These are phyloP conservation scores for Gibbula magus DNA, from an alignment of 2,888 invertebrate genomes.

Conservation along the genomic window DNA sequence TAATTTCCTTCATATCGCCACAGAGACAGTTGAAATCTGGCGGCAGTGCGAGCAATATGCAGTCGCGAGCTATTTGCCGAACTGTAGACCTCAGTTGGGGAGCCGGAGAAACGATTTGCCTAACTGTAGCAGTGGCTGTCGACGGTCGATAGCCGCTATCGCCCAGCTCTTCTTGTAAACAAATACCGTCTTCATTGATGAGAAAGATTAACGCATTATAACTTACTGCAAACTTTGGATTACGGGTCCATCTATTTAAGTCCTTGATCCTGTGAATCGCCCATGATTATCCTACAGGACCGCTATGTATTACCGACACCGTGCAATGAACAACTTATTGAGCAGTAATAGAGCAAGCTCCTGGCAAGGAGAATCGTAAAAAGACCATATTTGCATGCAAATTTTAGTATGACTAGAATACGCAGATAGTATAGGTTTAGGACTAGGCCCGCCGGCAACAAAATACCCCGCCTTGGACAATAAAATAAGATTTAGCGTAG, in stretches of 20 bases:
- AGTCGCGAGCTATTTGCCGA: background rate
- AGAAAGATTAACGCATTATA: constrained; percentile 14
- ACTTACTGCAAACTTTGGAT: constrained; percentile 21
- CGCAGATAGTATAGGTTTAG: constrained; percentile 16
- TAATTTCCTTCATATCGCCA: constrained; percentile 3
- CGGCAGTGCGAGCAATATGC: too few relatives aligned
- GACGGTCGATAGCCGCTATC: background rate
- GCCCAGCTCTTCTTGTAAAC: background rate
- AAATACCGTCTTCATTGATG: background rate
- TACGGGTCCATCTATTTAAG: background rate
- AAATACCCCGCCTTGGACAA: constrained; percentile 12
- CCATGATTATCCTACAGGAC: background rate
- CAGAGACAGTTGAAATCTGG: background rate
- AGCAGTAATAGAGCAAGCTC: background rate
- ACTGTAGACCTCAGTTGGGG: background rate
- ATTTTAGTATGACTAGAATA: constrained; percentile 22
- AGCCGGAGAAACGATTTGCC: background rate
- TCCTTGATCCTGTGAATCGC: background rate
- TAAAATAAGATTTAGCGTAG: background rate
- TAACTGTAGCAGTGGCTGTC: background rate
- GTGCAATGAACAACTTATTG: background rate
- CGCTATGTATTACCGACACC: too few relatives aligned
- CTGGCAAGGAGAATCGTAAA: constrained; percentile 10
- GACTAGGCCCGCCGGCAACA: background rate
- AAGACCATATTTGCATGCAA: constrained; percentile 23